These are phyloP conservation scores for Sebastes itinus DNA, from an alignment of 2,797 vertebrate genomes.

Conservation along the genomic window DNA sequence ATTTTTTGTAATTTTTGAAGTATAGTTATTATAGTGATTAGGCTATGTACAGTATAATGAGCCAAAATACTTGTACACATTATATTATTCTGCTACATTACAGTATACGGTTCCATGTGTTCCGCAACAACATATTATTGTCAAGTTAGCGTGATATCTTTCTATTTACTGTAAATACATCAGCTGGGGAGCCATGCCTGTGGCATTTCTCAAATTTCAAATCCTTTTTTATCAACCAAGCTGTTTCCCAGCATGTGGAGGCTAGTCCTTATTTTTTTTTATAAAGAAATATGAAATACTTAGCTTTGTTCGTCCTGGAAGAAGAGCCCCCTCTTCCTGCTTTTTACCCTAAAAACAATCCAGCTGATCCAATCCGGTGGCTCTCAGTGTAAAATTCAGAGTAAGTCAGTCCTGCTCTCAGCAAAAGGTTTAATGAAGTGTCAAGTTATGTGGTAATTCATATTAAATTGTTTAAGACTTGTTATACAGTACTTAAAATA, in stretches of 20 bases:
- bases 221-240: not conserved
- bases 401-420: not conserved
- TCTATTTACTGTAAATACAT: not conserved
- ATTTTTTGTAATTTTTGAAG: no score
- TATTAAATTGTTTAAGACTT: not conserved
- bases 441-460: not conserved
- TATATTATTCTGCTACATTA: not conserved
- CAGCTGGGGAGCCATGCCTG: not conserved
- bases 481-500: not conserved
- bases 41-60: not conserved
- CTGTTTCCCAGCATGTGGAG: not conserved
- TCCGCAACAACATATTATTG: not conserved
- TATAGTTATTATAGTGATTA: no score
- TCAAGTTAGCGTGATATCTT: not conserved
- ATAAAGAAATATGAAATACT: not conserved
- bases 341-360: not conserved
- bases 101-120: not conserved
- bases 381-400: not conserved
- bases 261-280: not conserved
- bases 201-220: not conserved
- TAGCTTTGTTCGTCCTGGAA: not conserved
- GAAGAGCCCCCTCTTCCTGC: not conserved
- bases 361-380: not conserved
- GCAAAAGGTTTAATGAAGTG: not conserved
- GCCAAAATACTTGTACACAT: not conserved